Evolutionary conservation across 1,140 invertebrate species (phyloP).

Genomic region (Camponotus pennsylvanicus): DNA sequence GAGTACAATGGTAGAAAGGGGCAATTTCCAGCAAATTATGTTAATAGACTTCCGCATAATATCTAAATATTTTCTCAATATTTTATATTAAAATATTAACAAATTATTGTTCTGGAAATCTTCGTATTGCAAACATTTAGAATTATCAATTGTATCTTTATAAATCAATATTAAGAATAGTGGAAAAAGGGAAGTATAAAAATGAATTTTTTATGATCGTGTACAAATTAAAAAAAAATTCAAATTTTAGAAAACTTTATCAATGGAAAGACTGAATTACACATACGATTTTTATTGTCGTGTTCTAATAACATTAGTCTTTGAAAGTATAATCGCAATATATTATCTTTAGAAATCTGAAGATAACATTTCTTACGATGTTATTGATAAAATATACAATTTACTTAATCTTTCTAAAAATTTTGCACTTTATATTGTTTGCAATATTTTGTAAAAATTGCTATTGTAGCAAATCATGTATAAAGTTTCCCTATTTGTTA

Average conservation of each 20-base stretch:
- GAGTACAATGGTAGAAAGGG: slow-evolving; percentile 89
- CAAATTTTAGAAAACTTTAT: slow-evolving; percentile 58
- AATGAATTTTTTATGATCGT: not conserved
- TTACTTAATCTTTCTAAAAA: slow-evolving; percentile 22
- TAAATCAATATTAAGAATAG: slow-evolving; percentile 4
- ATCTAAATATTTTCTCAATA: slow-evolving; percentile 30
- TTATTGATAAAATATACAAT: slow-evolving; percentile 33
- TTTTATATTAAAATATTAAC: slow-evolving; percentile 43
- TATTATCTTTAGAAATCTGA: slow-evolving; percentile 37
- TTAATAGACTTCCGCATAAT: slow-evolving; percentile 87
- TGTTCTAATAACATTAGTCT: slow-evolving; percentile 35
- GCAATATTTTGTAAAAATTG: slow-evolving; percentile 27
- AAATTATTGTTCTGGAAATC: slow-evolving; percentile 11
- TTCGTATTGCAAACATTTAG: slow-evolving; percentile 58
- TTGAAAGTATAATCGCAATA: slow-evolving; percentile 12
- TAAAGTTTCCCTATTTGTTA: not conserved
- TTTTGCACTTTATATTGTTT: slow-evolving; percentile 24
- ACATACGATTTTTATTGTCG: slow-evolving; percentile 42
- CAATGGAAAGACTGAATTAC: slow-evolving; percentile 64
- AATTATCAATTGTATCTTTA: slow-evolving; percentile 15
- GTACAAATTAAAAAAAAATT: slow-evolving; percentile 17
- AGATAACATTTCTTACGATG: slow-evolving; percentile 14
- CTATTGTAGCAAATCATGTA: not conserved
- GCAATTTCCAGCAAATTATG: slow-evolving; percentile 94
- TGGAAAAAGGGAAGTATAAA: slow-evolving; percentile 9